phyloP scores from a whole-genome alignment of 2,888 invertebrate genomes.

The Campaea margaritaria region DNA sequence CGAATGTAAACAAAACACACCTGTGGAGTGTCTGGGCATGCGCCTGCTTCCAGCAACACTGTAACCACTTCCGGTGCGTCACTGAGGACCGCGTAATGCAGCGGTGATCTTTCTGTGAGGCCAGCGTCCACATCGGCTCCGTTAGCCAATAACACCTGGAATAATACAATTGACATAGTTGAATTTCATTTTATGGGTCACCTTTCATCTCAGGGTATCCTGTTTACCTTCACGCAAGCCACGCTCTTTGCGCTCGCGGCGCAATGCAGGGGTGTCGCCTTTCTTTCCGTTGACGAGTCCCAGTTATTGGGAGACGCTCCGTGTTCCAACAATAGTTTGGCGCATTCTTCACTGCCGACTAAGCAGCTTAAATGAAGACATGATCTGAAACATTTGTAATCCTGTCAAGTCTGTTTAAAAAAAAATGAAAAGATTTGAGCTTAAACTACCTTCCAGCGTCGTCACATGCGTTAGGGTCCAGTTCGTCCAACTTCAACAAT shows the following conservation, averaged over 20 bases:
- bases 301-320: slow-evolving; percentile 89
- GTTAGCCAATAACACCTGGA: slow-evolving; percentile 80
- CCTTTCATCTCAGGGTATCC: slow-evolving; percentile 49
- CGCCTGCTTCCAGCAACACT: slow-evolving; percentile 90
- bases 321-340: slow-evolving; percentile 88
- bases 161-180: slow-evolving; percentile 48
- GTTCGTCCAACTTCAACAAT: slow-evolving; percentile 81
- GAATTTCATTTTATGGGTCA: slow-evolving; percentile 43
- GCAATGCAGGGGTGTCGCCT: slow-evolving; percentile 91
- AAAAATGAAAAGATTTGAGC: neutral
- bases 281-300: slow-evolving; percentile 87
- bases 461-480: slow-evolving; percentile 88
- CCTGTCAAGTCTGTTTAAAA: neutral
- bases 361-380: slow-evolving; percentile 92
- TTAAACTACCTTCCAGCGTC: slow-evolving; percentile 86
- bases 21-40: slow-evolving; percentile 93
- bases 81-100: slow-evolving; percentile 94
- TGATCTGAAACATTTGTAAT: slow-evolving; percentile 58
- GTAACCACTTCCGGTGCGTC: slow-evolving; percentile 90
- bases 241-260: slow-evolving; percentile 89
- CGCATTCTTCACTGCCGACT: slow-evolving; percentile 89
- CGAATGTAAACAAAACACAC: slow-evolving; percentile 67
- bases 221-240: slow-evolving; percentile 84
- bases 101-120: slow-evolving; percentile 88
- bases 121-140: slow-evolving; percentile 94